Evolutionary conservation across 1,140 invertebrate genomes (phyloP).

Genomic region (Drosophila orosa): DNA sequence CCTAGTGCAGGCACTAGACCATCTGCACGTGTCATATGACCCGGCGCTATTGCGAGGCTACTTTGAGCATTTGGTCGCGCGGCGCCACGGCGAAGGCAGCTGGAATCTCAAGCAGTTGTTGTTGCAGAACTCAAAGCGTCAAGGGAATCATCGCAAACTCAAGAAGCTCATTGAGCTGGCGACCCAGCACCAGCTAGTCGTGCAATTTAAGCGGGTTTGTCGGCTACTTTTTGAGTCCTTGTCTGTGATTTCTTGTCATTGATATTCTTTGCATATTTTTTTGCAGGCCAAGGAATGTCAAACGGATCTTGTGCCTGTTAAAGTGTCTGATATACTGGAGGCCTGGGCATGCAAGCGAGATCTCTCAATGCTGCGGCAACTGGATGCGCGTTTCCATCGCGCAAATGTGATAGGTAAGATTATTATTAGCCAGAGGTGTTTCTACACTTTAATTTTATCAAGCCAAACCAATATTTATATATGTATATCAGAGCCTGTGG

Average conservation of each 20-base stretch:
- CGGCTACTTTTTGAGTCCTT: neutral
- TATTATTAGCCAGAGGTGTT: neutral
- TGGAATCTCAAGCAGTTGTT: slow-evolving; percentile 69
- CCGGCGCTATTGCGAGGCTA: slow-evolving; percentile 59
- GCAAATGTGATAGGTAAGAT: slow-evolving; percentile 73
- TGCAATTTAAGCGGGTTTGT: slow-evolving; percentile 73
- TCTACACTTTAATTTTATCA: too few relatives aligned
- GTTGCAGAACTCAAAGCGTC: slow-evolving; percentile 70
- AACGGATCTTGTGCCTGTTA: slow-evolving; percentile 61
- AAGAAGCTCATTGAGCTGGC: slow-evolving; percentile 71
- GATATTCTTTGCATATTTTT: neutral
- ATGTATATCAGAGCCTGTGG: too few relatives aligned
- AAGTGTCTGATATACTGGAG: slow-evolving; percentile 64
- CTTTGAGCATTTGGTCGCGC: slow-evolving; percentile 43
- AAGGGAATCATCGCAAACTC: slow-evolving; percentile 73
- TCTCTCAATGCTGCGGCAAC: slow-evolving; percentile 63
- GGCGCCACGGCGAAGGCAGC: neutral
- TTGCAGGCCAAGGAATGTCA: slow-evolving; percentile 37
- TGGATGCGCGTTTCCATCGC: slow-evolving; percentile 72
- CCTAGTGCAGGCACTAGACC: slow-evolving; percentile 78
- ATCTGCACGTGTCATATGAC: slow-evolving; percentile 75
- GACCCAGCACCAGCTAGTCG: slow-evolving; percentile 64
- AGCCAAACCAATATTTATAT: too few relatives aligned
- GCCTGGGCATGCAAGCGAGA: slow-evolving; percentile 69
- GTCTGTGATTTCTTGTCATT: neutral